A percentile compares a stretch with the other conserved stretches of the same genome.
phyloP scores from a whole-genome alignment of 2,113 vertebrate species.

The Gnathonemus echidnorhynchus region DNA sequence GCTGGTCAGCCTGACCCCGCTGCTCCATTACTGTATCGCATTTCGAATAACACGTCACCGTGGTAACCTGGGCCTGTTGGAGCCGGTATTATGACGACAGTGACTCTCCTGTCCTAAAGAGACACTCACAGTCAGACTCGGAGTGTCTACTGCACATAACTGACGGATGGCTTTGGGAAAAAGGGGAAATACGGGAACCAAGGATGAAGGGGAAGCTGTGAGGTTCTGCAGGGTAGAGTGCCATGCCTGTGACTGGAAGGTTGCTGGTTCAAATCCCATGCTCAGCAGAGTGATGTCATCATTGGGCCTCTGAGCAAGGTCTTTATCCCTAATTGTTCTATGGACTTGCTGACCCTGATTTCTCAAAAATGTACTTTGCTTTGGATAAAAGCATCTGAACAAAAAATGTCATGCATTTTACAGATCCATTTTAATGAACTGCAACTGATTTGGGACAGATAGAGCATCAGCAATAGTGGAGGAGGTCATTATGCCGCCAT shows the following conservation, averaged over 20 bases:
- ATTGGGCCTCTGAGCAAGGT: not conserved
- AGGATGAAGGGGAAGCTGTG: not conserved
- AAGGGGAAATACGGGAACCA: not conserved
- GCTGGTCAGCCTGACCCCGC: not conserved
- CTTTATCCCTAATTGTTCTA: not conserved
- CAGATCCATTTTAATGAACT: slow-evolving; percentile 18
- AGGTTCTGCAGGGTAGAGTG: not conserved
- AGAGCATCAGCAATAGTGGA: slow-evolving; percentile 42
- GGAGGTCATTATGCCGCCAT: slow-evolving; percentile 49
- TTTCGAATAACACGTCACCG: not conserved
- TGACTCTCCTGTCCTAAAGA: not conserved
- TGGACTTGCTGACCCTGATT: not conserved
- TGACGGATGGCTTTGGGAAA: not conserved
- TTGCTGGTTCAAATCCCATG: not conserved
- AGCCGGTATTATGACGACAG: not conserved
- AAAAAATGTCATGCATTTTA: not conserved
- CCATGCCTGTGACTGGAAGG: not conserved
- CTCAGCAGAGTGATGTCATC: not conserved
- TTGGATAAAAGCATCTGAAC: not conserved
- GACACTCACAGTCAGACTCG: not conserved
- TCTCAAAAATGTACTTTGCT: not conserved
- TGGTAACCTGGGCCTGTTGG: not conserved
- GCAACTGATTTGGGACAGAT: slow-evolving; percentile 33
- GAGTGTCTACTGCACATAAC: not conserved
- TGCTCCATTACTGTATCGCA: not conserved